These are phyloP conservation scores for Eriocheir sinensis DNA, from an alignment of 1,140 invertebrate genomes.

Conservation along the genomic window DNA sequence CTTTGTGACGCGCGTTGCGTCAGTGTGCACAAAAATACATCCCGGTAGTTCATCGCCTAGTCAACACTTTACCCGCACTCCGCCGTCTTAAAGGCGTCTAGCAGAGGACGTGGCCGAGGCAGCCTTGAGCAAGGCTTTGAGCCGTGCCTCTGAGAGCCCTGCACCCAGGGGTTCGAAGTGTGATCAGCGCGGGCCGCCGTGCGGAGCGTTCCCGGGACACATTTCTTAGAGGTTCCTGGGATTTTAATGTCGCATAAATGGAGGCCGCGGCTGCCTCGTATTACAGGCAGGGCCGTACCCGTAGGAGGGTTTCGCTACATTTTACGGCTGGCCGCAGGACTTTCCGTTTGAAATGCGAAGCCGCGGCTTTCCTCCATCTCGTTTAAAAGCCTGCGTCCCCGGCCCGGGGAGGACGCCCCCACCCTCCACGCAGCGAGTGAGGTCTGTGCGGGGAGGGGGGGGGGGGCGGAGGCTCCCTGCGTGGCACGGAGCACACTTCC, in stretches of 20 bases:
- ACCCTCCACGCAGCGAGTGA: not conserved
- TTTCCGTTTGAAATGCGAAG: slow-evolving; percentile 6
- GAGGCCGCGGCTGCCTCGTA: not conserved
- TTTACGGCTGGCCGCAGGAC: not conserved
- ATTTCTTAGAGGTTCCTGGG: not conserved
- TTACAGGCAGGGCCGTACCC: not conserved
- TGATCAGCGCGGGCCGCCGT: not conserved
- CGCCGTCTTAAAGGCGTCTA: no score
- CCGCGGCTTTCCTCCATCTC: not conserved
- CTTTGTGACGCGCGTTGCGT: no score
- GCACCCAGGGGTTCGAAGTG: no score
- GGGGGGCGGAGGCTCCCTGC: not conserved
- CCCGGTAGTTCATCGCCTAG: no score
- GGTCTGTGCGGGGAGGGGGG: not conserved
- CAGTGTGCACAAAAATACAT: no score
- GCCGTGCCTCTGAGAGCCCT: no score
- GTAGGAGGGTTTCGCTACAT: not conserved
- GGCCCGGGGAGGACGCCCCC: no score
- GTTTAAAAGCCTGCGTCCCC: not conserved
- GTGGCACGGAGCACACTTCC: not conserved
- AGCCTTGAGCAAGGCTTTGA: no score
- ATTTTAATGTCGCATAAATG: not conserved
- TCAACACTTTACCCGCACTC: no score
- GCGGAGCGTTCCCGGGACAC: not conserved
- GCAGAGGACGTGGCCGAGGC: no score